Evolutionary conservation across 2,888 invertebrate genomes (phyloP), one percentile per base, ranked within the genome.

Genomic region (Chelonus formosanus): DNA sequence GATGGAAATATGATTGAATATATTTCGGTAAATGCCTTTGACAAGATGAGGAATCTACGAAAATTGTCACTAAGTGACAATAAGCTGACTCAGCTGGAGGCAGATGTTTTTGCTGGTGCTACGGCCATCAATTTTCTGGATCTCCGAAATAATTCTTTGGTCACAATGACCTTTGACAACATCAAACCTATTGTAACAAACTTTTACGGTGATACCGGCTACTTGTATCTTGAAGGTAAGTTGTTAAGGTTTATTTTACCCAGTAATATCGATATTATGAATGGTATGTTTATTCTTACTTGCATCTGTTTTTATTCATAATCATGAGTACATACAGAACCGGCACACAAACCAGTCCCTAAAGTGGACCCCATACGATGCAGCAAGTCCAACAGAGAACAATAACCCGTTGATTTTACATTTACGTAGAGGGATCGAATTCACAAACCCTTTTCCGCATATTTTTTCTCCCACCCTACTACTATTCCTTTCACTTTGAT

Each of bases 171-270:
- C 76, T 90, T 89, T 83, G 91, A 91, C 80, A 92, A 92, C 79
- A 88, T 92, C 76, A 89, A 90, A 81, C 93, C 93, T 68, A 90
- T 94, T 84, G 87, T 92, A 84, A 90, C 90, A 83, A 92, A 92
- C 85, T 88, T 94, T 84, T 90, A 90, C 85, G 91, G 91, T 77
- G 87, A 85, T 75, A 89, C 89, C 79, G 91, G 92, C 83, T 90
- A 91, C 86, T 89, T 94, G 81, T 88, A 90, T 76, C 86, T 94
- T 69, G 90, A 91, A 87, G 92, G 94, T 94, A 86, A 88, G 90
- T 88, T 7, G 1, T 32, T 5, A 1, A 40, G 40, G 20, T 20
- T 40, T 40, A 40, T 40, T 40, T 40, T 5, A 40, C 43, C 40
- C 10, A 4, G 0, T 57, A 8, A 6, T 57, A 31, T 43, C 44